These are phyloP conservation scores for Gymnobelideus leadbeateri DNA, from an alignment of 2,113 vertebrate genomes.

Conservation along the genomic window DNA sequence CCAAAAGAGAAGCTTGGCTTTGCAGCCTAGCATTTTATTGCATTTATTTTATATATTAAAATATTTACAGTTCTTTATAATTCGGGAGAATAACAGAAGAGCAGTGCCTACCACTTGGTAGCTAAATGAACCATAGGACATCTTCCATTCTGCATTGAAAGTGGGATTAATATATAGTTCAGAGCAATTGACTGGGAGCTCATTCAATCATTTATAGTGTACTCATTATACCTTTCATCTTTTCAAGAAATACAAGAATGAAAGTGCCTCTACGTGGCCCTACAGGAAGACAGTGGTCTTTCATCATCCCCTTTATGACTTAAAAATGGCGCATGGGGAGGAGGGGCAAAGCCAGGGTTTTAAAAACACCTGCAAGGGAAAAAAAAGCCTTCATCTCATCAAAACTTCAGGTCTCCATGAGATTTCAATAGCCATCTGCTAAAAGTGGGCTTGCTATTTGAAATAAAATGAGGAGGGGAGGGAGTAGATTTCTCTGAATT, in stretches of 20 bases:
- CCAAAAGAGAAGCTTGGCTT: conserved; percentile 19
- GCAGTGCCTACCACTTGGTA: conserved; percentile 58
- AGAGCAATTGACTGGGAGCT: conserved; percentile 71
- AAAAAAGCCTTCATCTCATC: conserved; percentile 39
- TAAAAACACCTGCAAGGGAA: conserved; percentile 16
- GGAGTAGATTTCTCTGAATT: not conserved
- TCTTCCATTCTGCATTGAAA: conserved; percentile 74
- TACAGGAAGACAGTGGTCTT: conserved; percentile 66
- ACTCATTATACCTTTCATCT: conserved; percentile 78
- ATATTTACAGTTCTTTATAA: conserved; percentile 66
- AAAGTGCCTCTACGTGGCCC: conserved; percentile 67
- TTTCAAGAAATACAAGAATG: conserved; percentile 63
- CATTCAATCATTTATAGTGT: conserved; percentile 67
- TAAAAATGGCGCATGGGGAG: conserved; percentile 62
- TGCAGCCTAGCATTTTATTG: conserved; percentile 47
- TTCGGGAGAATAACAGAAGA: conserved; percentile 59
- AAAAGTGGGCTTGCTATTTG: conserved; percentile 6
- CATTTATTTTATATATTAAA: conserved; percentile 37
- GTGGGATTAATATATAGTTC: conserved; percentile 75
- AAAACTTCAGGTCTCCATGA: not conserved
- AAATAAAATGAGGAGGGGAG: conserved; percentile 20
- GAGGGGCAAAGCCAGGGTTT: conserved; percentile 9
- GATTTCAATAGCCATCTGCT: not conserved
- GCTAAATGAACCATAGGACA: conserved; percentile 62
- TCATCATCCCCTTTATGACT: conserved; percentile 63